Evolutionary conservation across 2,113 vertebrate genomes (phyloP), one percentile per base, ranked within the genome.

Genomic region (Isurus oxyrinchus): DNA sequence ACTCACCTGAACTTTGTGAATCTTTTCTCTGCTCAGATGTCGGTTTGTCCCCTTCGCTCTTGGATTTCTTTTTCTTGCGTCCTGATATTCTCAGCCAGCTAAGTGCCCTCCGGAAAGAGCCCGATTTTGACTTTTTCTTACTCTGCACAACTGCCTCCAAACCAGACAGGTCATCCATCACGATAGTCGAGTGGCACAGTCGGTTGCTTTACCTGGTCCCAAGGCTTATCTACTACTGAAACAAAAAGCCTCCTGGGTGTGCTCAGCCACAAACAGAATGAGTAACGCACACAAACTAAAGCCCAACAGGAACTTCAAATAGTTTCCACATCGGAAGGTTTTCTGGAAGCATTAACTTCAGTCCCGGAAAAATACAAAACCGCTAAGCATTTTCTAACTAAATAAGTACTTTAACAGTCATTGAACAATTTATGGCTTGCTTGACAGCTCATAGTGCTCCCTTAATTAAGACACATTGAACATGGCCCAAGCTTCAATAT

Each of bases 1-100:
- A 8, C 90, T 94, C 59, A 94, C 90, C 90, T 63, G 90, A 94
- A 61, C 31, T 59, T 40, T 93, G 90, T n/a, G 90, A 93, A 63
- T 25, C 90, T 21, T 63, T 94, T 44, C 90, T 40, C 59, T 25
- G 94, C 11, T 55, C 53, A 19, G 94, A 44, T 14, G 63, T 0
- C 0, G 23, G 23, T 13, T 95, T 95, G 40, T 95, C 66, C 25
- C 40, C 94, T 31, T 95, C 94, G 35, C 66, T 53, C n/a, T 53
- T 25, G 0, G 63, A 49, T 67, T 67, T 95, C 94, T 72, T 69
- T 69, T 49, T 95, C 63, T 95, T 95, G 63, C 94, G 63, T 49
- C 94, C 94, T 27, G 94, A 95, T 44, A 95, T 14, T 19, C 94
- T 49, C 0, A 95, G 66, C 94, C 94, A 95, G 44, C 66, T 95